Base-by-base conservation (phyloP, 2,888 invertebrate genomes). In the Tiphia femorata region DNA sequence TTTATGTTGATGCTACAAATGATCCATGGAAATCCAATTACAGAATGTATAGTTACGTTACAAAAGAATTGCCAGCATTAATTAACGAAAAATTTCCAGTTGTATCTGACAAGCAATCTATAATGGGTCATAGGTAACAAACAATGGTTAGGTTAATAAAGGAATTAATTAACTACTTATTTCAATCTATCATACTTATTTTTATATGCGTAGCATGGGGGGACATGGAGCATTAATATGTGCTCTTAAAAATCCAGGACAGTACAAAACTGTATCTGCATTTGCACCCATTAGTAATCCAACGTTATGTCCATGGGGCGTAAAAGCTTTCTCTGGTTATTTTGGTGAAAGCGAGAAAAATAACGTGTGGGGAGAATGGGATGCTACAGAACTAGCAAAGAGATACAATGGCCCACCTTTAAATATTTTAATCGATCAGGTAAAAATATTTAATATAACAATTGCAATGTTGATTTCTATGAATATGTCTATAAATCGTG, bases 251-350 rank as follows among this genome's bases (percentile, higher is more conserved):
- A 96, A 96, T 84, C 97, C 97, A 7, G 94, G 93, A 10, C 84
- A 92, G 53, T 98, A 93, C 84, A 89, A 89, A 75, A 90, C 92
- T 6, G 96, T 97, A 0, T 97, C 97, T 62, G 97, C 96, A 3
- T 98, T 99, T 86, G 91, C 98, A 2, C 97, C 99, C 0, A 97
- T 98, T 76, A 91, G 92, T 68, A 96, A 98, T 84, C 97, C 98
- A 0, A 88, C 85, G 2, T 85, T 90, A 49, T 92, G 93, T 68
- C 88, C 91, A 0, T 98, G 97, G 97, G 98, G 98, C 0, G 84
- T 88, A 30, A 96, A 95, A 78, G 94, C 92, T 2, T 92, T 97
- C 52, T 85, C 85, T 48, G 94, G 94, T 0, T 96, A 95, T 80
- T 83, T 96, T 44, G 94, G 94, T 7, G 86, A 87, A 4, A 84